A percentile compares a stretch with the other conserved stretches of the same genome.
Conservation (phyloP, 2,797 vertebrate genomes). For the Octomys mimax region DNA sequence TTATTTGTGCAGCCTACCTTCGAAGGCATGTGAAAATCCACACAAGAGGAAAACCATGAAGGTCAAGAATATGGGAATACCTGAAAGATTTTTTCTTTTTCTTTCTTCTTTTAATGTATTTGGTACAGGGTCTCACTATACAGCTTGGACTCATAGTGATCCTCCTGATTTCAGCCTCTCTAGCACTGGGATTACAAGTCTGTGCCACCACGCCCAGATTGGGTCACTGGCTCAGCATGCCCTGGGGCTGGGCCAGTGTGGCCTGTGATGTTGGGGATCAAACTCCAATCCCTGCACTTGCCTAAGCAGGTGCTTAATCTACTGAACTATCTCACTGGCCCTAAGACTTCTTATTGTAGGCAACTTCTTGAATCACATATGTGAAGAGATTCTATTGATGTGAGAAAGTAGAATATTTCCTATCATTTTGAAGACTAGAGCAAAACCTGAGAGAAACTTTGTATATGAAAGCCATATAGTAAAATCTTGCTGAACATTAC, state of each 20-base stretch:
- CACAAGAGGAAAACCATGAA: constrained; percentile 47
- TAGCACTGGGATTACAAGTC: too few relatives aligned
- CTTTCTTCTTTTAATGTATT: too few relatives aligned
- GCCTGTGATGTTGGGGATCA: too few relatives aligned
- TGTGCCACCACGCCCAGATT: too few relatives aligned
- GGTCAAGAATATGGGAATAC: not conserved
- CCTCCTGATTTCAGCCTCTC: too few relatives aligned
- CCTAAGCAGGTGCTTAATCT: too few relatives aligned
- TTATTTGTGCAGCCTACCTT: constrained; percentile 66
- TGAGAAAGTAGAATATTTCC: not conserved
- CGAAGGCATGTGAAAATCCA: constrained; percentile 71
- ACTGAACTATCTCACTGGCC: too few relatives aligned
- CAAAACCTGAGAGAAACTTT: not conserved
- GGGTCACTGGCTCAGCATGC: too few relatives aligned
- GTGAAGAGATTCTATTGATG: not conserved
- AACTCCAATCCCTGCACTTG: too few relatives aligned
- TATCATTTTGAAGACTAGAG: not conserved
- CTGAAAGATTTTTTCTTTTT: not conserved
- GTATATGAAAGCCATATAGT: not conserved
- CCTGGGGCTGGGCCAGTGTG: too few relatives aligned
- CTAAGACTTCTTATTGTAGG: not conserved
- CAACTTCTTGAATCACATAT: not conserved
- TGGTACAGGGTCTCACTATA: too few relatives aligned
- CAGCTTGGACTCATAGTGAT: too few relatives aligned
- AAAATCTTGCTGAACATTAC: not conserved